Evolutionary conservation across 2,888 invertebrate species (phyloP).

Genomic region (Ramazzottius varieornatus): DNA sequence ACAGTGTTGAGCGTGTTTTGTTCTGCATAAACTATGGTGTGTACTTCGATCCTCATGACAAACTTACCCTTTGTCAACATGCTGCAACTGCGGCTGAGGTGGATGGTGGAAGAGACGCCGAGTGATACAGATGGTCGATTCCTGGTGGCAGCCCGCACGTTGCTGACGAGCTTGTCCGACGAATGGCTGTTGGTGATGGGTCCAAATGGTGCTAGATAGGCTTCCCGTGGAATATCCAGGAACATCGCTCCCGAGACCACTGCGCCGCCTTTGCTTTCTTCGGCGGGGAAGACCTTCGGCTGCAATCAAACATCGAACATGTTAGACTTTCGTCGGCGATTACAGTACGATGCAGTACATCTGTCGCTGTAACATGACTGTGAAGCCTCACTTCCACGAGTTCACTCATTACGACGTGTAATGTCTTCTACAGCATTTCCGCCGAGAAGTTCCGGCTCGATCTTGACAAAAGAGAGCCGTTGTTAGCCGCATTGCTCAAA

Average conservation of each 20-base stretch:
- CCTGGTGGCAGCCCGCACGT: not conserved
- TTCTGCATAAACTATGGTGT: too few relatives aligned
- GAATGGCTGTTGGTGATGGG: not conserved
- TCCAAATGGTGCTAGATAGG: not conserved
- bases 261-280: not conserved
- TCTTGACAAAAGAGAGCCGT: too few relatives aligned
- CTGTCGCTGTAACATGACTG: too few relatives aligned
- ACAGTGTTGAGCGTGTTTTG: too few relatives aligned
- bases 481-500: too few relatives aligned
- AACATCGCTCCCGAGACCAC: not conserved
- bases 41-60: too few relatives aligned
- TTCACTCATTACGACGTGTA: not conserved
- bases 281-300: not conserved
- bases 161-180: not conserved
- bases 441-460: too few relatives aligned
- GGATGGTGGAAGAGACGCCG: not conserved
- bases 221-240: not conserved
- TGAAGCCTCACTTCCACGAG: not conserved
- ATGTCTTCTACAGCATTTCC: too few relatives aligned
- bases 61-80: slow-evolving; percentile 1
- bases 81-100: not conserved
- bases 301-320: not conserved
- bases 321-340: not conserved
- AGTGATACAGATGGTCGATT: not conserved
- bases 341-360: too few relatives aligned